Evolutionary conservation across 2,113 vertebrate genomes (phyloP).

Genomic region (Otolemur garnettii): DNA sequence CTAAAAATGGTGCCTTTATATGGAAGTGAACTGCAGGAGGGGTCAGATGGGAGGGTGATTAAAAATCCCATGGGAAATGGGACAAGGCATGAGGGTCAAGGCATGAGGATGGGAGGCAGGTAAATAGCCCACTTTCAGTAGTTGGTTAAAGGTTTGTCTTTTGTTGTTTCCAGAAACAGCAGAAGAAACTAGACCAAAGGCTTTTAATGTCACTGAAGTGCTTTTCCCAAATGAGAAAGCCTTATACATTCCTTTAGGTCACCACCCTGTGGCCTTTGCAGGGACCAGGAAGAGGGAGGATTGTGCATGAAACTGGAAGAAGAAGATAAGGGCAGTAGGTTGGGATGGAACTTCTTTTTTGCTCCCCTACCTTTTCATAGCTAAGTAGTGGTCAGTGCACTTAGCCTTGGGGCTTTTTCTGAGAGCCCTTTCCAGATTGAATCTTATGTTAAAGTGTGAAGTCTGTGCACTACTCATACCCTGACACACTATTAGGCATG

Average conservation of each 20-base stretch:
- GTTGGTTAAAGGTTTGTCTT: neutral
- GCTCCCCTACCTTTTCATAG: fast-evolving
- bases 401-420: neutral
- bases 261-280: neutral
- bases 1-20: neutral
- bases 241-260: neutral
- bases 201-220: neutral
- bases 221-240: neutral
- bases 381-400: neutral
- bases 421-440: neutral
- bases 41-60: neutral
- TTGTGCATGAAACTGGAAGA: fast-evolving
- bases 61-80: neutral
- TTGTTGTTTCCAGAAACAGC: neutral
- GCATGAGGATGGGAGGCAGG: too few species aligned
- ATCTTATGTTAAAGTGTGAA: neutral
- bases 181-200: neutral
- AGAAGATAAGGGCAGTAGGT: neutral
- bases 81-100: too few species aligned
- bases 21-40: neutral
- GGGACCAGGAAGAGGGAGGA: neutral
- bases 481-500: neutral
- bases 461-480: too few species aligned
- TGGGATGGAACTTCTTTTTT: neutral
- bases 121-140: neutral